Base-by-base conservation (phyloP, 2,888 invertebrate genomes). In the Cephus nigrinus region DNA sequence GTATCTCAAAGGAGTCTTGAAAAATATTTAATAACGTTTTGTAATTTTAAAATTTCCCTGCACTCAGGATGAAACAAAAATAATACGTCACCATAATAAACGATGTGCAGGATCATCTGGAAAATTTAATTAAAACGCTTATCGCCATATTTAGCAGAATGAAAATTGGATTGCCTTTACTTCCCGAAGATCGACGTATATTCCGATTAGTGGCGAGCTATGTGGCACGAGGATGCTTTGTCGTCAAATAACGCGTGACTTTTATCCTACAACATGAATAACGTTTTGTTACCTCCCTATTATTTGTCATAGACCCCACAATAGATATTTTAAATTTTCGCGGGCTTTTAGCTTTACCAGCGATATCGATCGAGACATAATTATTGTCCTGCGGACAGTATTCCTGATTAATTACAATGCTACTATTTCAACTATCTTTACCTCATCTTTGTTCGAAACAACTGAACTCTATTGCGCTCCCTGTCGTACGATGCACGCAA, bases 131-230 rank as follows among this genome's bases (percentile, higher is more conserved):
- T 87, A 90, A 89, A 89, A 87, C 88, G 88, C 89, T 87, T 86
- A 85, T 85, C 85, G 84, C 84, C 83, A 86, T 84, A 32, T 86
- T 85, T 83, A 84, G 84, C 85, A 84, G 82, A 85, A 88, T 84
- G 89, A 90, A 90, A 91, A 91, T 90, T 90, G 86, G 88, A 88
- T 88, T 87, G 87, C 87, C 86, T 84, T 89, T 87, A 87, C 85
- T 85, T 86, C 80, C 82, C 84, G 87, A 90, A 90, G 90, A 91
- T 91, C 90, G 90, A 91, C 90, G 90, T 86, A 89, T 86, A 82
- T 80, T 84, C 88, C 90, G 90, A 91, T 90, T 90, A 90, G 90
- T 89, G 87, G 82, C 83, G 85, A 86, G 83, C 75, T 85, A 85
- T 81, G 83, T 82, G 83, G 84, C 86, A 88, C 84, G 84, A 86